A percentile compares a stretch with the other conserved stretches of the same genome.
These are phyloP conservation scores for Carabus problematicus DNA, from an alignment of 2,888 invertebrate species.

Conservation along the genomic window DNA sequence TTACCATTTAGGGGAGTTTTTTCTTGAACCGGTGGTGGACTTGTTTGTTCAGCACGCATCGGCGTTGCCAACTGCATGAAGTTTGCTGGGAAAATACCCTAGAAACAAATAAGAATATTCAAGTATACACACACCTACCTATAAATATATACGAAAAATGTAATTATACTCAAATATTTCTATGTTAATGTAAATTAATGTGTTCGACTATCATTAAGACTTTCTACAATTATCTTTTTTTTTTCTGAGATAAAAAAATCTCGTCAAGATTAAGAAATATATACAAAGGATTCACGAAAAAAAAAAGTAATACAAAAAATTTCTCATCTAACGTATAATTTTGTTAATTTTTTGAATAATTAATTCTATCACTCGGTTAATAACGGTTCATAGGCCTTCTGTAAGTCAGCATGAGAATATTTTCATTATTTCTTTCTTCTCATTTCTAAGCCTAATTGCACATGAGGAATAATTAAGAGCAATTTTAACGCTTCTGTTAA, in stretches of 20 bases:
- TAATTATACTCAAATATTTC: too few relatives aligned
- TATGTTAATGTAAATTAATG: too few relatives aligned
- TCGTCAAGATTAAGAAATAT: slow-evolving; percentile 20
- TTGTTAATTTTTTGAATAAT: slow-evolving; percentile 37
- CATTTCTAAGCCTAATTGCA: slow-evolving; percentile 21
- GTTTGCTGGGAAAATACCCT: slow-evolving; percentile 61
- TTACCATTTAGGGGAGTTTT: slow-evolving; percentile 58
- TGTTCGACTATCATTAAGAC: background rate
- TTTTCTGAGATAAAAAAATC: slow-evolving; percentile 28
- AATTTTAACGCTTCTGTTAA: slow-evolving; percentile 32
- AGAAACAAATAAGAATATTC: slow-evolving; percentile 49
- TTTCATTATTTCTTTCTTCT: slow-evolving; percentile 24
- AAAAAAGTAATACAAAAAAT: slow-evolving; percentile 6
- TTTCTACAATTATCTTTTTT: slow-evolving; percentile 28
- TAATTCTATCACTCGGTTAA: slow-evolving; percentile 28
- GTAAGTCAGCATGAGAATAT: slow-evolving; percentile 18
- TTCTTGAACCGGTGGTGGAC: slow-evolving; percentile 53
- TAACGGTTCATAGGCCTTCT: slow-evolving; percentile 15
- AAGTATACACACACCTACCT: background rate
- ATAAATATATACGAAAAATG: too few relatives aligned
- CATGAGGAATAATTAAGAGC: slow-evolving; percentile 25
- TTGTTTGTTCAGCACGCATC: slow-evolving; percentile 57
- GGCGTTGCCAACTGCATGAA: slow-evolving; percentile 58
- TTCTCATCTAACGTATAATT: slow-evolving; percentile 32
- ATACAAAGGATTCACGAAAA: slow-evolving; percentile 17